Base-by-base conservation (phyloP, 2,797 vertebrate species). In the Amniataba percoides region DNA sequence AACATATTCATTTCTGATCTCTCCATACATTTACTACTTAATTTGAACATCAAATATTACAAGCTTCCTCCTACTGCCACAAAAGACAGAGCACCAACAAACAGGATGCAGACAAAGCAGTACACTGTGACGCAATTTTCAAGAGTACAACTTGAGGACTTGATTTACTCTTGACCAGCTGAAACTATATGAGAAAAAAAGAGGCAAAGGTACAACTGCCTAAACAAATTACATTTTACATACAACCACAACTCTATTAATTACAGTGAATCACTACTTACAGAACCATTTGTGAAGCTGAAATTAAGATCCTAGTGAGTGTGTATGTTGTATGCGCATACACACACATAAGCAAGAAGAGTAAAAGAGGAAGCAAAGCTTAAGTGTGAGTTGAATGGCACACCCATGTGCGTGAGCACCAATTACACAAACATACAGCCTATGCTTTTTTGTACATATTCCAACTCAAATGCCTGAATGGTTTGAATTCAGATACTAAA, bases 81-180 rank as follows among this genome's bases (percentile, higher is more conserved):
- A 15, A 72, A 71, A 86, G 67, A 81, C 72, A 78, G 74, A 86
- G 42, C 58, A 84, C 80, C 77, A 75, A 87, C 82, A 89, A 91
- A 93, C 88, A 91, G 89, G 91, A 93, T 87, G 79, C 74, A 90
- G 86, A 85, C 87, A 84, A 83, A 78, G 77, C 78, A 79, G 82
- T 67, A 79, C 80, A 80, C 49, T 80, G 71, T 81, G 81, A 80
- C 76, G 86, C 78, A 85, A 83, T 80, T 84, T 31, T 85, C 46
- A 87, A 63, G 88, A 84, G 74, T 58, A 67, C 36, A 7, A 88
- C 62, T 64, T 39, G 64, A 78, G 49, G 57, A 79, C 70, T 56
- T 58, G 9, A 81, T 73, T 77, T 81, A 75, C 45, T 89, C 82
- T 79, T 82, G 78, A 89, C 85, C 84, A 88, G 59, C 4, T 40